phyloP scores from a whole-genome alignment of 2,113 vertebrate genomes.

The Phalacrocorax brasilianus region DNA sequence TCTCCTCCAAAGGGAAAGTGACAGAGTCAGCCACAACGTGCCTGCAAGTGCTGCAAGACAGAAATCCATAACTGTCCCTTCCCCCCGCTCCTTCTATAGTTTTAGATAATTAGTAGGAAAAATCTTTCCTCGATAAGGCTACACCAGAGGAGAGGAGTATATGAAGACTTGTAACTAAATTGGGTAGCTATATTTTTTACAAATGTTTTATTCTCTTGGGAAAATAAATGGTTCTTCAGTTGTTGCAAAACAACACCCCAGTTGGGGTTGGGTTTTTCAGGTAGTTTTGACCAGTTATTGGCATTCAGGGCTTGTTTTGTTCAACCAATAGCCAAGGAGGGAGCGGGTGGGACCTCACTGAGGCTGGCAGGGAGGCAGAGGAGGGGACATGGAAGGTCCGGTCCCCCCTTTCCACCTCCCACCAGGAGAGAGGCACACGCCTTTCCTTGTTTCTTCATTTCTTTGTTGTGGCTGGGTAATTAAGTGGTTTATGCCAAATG shows the following conservation, averaged over 20 bases:
- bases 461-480: background rate
- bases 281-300: background rate
- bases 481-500: background rate
- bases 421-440: background rate
- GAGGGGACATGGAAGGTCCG: background rate
- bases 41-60: background rate
- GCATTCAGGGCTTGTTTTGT: background rate
- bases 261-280: background rate
- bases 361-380: background rate
- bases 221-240: background rate
- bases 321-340: background rate
- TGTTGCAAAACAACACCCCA: background rate
- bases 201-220: background rate
- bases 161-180: background rate
- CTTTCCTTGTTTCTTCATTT: background rate
- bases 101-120: background rate
- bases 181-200: background rate
- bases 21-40: background rate
- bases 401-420: background rate
- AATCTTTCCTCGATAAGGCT: background rate
- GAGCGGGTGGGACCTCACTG: fast-evolving
- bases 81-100: background rate
- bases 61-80: background rate
- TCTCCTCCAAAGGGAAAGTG: background rate
- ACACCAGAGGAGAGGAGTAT: background rate